Conservation (phyloP, 2,888 invertebrate genomes). For the Cheilosia vulpina region DNA sequence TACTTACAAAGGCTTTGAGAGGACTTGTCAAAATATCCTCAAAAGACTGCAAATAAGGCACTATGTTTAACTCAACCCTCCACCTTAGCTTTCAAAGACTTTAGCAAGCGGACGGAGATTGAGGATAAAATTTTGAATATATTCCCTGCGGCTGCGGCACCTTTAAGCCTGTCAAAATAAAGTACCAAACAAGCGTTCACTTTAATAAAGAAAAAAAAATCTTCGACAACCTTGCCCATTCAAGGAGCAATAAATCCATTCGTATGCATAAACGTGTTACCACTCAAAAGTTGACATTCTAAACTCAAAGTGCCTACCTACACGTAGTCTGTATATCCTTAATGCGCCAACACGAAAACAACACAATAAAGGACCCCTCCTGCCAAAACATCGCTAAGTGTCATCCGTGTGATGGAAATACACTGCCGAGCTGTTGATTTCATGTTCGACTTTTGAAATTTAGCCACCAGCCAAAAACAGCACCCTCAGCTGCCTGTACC, state of each 20-base stretch:
- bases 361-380: background rate
- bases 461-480: constrained; percentile 37
- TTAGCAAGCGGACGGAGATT: no score
- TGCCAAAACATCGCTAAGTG: constrained; percentile 27
- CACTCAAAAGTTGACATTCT: constrained; percentile 26
- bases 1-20: no score
- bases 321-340: constrained; percentile 14
- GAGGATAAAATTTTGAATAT: no score
- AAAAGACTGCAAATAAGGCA: no score
- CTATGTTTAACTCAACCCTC: no score
- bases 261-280: constrained; percentile 27
- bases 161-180: constrained; percentile 38
- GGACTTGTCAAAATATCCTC: no score
- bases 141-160: no score
- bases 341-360: constrained; percentile 35
- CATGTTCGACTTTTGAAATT: constrained; percentile 59
- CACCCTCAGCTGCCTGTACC: constrained; percentile 37
- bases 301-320: constrained; percentile 34
- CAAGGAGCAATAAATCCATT: constrained; percentile 53
- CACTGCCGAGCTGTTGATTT: constrained; percentile 57
- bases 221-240: constrained; percentile 15
- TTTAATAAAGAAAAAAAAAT: background rate
- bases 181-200: constrained; percentile 13
- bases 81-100: no score
- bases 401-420: constrained; percentile 30